These are phyloP conservation scores for Bombus pascuorum DNA, from an alignment of 1,140 invertebrate species.

Conservation along the genomic window DNA sequence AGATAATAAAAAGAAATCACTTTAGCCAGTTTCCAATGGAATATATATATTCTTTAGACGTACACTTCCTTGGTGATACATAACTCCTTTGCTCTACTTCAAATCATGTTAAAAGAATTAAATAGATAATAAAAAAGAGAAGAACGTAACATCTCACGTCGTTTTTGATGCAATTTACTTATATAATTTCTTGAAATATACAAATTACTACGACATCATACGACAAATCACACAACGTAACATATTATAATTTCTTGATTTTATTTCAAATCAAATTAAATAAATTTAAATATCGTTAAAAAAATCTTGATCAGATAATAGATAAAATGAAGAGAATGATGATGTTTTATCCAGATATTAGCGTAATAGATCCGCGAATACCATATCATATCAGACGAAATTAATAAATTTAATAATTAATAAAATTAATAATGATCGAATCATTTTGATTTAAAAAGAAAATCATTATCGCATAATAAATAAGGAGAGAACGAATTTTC, in stretches of 20 bases:
- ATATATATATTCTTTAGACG: too few species aligned
- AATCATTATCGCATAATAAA: not conserved
- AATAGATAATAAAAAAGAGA: not conserved
- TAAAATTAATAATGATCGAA: too few species aligned
- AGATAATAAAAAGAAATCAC: not conserved
- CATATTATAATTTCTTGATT: too few species aligned
- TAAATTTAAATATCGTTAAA: not conserved
- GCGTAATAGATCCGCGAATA: too few species aligned
- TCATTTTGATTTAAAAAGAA: not conserved
- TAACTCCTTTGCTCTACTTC: not conserved
- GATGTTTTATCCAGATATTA: not conserved
- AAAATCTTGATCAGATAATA: not conserved
- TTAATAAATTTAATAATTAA: too few species aligned
- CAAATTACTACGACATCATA: too few species aligned
- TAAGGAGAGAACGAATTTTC: not conserved
- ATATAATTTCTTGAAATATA: too few species aligned
- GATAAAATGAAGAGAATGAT: not conserved
- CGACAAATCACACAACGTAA: too few species aligned
- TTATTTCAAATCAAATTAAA: not conserved
- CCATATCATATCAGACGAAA: too few species aligned
- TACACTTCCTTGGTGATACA: not conserved
- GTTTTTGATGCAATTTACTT: too few species aligned
- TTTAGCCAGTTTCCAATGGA: too few species aligned
- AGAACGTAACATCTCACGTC: too few species aligned
- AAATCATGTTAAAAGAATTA: not conserved